Evolutionary conservation across 2,797 vertebrate species (phyloP).

Genomic region (Lophius americanus): DNA sequence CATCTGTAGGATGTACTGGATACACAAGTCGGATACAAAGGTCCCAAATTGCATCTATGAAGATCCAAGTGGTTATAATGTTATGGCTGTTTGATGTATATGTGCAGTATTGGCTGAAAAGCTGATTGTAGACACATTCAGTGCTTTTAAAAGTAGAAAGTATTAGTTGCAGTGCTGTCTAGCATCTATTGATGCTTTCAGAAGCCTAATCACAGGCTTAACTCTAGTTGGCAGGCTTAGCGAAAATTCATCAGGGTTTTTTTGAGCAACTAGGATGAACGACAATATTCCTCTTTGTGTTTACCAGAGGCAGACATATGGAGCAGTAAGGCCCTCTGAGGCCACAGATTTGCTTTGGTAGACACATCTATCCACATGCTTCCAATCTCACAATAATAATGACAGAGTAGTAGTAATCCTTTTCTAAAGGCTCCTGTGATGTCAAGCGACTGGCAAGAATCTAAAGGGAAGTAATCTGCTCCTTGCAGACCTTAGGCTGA

Average conservation of each 20-base stretch:
- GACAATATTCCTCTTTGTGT: neutral
- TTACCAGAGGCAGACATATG: slow-evolving; percentile 6
- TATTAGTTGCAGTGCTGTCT: too few species aligned
- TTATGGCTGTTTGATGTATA: too few species aligned
- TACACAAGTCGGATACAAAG: too few species aligned
- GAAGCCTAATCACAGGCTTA: too few species aligned
- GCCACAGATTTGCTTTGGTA: slow-evolving; percentile 10
- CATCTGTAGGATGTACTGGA: too few species aligned
- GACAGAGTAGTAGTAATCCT: neutral
- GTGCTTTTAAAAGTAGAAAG: too few species aligned
- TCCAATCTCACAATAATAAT: slow-evolving; percentile 17
- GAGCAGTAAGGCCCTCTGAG: neutral
- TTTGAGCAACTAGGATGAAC: neutral
- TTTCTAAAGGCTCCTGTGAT: slow-evolving; percentile 26
- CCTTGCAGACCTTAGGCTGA: slow-evolving; percentile 37
- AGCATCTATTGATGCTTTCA: too few species aligned
- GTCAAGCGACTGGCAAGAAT: slow-evolving; percentile 18
- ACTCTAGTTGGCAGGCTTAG: too few species aligned
- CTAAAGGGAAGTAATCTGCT: slow-evolving; percentile 29
- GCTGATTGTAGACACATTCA: too few species aligned
- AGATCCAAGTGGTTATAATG: too few species aligned
- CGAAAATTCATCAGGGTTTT: neutral
- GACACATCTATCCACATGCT: slow-evolving; percentile 32
- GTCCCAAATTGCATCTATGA: too few species aligned
- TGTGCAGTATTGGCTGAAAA: too few species aligned